These are phyloP conservation scores for Leguminivora glycinivorella DNA, from an alignment of 1,140 invertebrate genomes.

Conservation along the genomic window DNA sequence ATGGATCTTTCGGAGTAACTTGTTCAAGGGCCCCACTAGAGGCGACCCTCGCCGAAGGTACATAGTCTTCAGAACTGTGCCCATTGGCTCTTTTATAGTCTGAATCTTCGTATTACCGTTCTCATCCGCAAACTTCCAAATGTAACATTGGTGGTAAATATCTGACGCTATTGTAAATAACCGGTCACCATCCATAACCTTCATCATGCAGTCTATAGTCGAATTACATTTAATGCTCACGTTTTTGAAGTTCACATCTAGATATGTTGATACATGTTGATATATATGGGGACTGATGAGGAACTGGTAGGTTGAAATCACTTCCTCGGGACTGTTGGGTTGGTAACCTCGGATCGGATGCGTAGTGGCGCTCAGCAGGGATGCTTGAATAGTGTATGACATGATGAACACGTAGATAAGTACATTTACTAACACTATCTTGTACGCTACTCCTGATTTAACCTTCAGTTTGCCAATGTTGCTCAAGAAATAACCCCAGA, in stretches of 20 bases:
- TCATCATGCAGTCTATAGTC: constrained; percentile 10
- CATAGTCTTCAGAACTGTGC: constrained; percentile 25
- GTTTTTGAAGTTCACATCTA: neutral
- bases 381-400: constrained; percentile 32
- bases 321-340: constrained; percentile 22
- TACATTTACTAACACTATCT: constrained; percentile 31
- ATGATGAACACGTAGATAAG: constrained; percentile 36
- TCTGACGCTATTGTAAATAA: neutral
- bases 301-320: constrained; percentile 3
- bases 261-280: too few relatives aligned
- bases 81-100: constrained; percentile 23
- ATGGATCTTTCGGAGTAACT: neutral
- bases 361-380: constrained; percentile 32
- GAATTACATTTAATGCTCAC: neutral
- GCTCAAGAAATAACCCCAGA: constrained; percentile 39
- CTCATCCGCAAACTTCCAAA: constrained; percentile 19
- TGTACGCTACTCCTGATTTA: constrained; percentile 1
- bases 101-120: constrained; percentile 23
- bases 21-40: constrained; percentile 7
- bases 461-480: constrained; percentile 28
- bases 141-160: neutral
- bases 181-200: neutral
- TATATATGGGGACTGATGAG: neutral
- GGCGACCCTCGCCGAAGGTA: constrained; percentile 36
- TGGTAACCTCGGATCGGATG: constrained; percentile 30